phyloP scores from a whole-genome alignment of 2,797 vertebrate species.

The Anableps anableps region DNA sequence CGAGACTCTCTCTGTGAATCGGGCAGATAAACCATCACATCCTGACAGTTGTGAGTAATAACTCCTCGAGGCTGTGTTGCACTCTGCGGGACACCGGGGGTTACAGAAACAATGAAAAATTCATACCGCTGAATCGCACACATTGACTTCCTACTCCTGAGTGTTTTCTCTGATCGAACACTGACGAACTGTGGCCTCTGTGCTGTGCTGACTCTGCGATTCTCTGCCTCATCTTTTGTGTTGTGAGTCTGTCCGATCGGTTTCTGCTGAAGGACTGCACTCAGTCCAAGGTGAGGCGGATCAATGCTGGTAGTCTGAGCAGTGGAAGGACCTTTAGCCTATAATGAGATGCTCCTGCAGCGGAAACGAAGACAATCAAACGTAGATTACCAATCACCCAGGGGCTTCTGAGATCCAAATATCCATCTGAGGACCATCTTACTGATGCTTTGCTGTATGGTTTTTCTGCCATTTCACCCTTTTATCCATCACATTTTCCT shows the following conservation, averaged over 20 bases:
- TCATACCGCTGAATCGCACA: constrained; percentile 20
- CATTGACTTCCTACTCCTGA: constrained; percentile 19
- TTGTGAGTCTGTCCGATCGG: constrained; percentile 3
- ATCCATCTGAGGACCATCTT: background rate
- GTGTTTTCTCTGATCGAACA: constrained; percentile 25
- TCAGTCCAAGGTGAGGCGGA: constrained; percentile 16
- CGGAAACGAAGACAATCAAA: constrained; percentile 7
- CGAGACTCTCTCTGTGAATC: background rate
- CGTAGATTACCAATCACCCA: background rate
- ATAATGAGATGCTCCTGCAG: constrained; percentile 13
- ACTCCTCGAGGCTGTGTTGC: background rate
- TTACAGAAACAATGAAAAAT: constrained; percentile 28
- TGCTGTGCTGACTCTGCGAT: constrained; percentile 9
- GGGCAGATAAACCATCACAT: background rate
- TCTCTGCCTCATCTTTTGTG: constrained; percentile 10
- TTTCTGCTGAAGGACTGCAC: constrained; percentile 13
- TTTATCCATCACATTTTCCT: background rate
- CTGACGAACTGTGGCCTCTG: background rate
- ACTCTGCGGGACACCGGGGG: constrained; percentile 14
- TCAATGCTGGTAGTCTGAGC: constrained; percentile 4
- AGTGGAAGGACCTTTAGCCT: constrained; percentile 2
- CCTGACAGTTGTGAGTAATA: constrained; percentile 14
- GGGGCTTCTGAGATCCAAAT: background rate
- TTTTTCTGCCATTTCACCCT: background rate
- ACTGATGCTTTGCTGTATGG: background rate